Evolutionary conservation across 2,888 invertebrate species (phyloP).

Genomic region (Melangyna quadrimaculata): DNA sequence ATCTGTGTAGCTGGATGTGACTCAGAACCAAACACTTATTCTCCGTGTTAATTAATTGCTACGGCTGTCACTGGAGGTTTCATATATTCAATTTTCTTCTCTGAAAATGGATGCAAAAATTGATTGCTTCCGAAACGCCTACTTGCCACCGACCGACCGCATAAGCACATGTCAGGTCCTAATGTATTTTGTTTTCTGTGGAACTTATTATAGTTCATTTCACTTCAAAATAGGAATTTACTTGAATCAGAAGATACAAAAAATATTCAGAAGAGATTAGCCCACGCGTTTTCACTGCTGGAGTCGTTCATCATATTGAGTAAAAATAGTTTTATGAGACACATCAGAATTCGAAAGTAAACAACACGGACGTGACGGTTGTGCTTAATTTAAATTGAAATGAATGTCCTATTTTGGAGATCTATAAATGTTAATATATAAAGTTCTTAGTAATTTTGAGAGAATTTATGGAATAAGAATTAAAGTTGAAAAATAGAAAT

Average conservation of each 20-base stretch:
- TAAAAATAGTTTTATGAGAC: constrained; percentile 46
- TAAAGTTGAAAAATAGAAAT: too few relatives aligned
- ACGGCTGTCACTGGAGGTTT: background rate
- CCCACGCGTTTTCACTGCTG: constrained; percentile 36
- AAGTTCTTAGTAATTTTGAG: background rate
- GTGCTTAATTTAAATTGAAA: background rate
- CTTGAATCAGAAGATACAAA: constrained; percentile 47
- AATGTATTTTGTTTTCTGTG: constrained; percentile 9
- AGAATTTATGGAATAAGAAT: background rate
- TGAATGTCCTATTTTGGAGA: background rate
- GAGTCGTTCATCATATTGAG: background rate
- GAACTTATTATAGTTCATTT: constrained; percentile 34
- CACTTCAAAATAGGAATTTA: constrained; percentile 12
- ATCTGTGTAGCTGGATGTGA: background rate
- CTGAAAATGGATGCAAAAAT: constrained; percentile 49
- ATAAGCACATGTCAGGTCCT: constrained; percentile 5
- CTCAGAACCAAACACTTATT: constrained; percentile 4
- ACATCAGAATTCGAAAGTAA: constrained; percentile 3
- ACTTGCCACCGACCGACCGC: background rate
- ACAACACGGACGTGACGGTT: background rate
- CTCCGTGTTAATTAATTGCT: constrained; percentile 27
- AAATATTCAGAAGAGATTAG: background rate
- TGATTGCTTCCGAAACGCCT: constrained; percentile 64
- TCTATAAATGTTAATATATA: background rate
- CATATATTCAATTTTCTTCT: background rate